Evolutionary conservation across 2,113 vertebrate genomes (phyloP), one percentile per base, ranked within the genome.

Genomic region (Cnemophilus loriae): DNA sequence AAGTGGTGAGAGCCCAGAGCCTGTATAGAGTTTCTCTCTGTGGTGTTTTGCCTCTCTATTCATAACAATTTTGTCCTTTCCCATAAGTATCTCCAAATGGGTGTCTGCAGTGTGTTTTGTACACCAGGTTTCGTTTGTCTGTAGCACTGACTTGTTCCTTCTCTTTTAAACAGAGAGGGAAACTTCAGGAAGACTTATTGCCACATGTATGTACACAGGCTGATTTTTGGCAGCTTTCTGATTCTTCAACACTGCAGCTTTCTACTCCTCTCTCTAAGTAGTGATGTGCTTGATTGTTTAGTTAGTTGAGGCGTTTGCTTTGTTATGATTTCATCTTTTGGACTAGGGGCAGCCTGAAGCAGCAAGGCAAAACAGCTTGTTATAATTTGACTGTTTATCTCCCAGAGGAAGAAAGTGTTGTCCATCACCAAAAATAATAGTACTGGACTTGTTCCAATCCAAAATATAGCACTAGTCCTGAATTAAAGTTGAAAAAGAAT

Each of bases 361-460:
- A 89, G 35, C 60, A 93, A 80, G 60, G 86, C 68, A 78, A 81
- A 95, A 37, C 71, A 95, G 39, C 86, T 90, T 92, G 86, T 81
- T 92, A 59, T 52, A 55, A 67, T 93, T 88, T 63, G 68, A 55
- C 42, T 83, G 4, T 55, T 84, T 81, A 70, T 89, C 71, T 95
- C 71, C 68, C 82, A 74, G 81, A 86, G 90, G 46, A 94, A 90
- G 42, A 91, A 84, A 61, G 59, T 61, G n/a, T 61, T 33, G 59
- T 87, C 56, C 44, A 28, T 82, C 77, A 57, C 64, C 84, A 92
- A 93, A 94, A 91, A 74, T 73, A 91, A 73, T 42, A 79, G 49
- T 60, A 18, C 50, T 85, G 74, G 59, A 39, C 30, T 74, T 83
- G 8, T 52, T 93, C 79, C 93, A 96, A 73, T 2, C 23, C 42